Evolutionary conservation across 2,888 invertebrate species (phyloP), one percentile per base, ranked within the genome.

Genomic region (Antheraea assamensis): DNA sequence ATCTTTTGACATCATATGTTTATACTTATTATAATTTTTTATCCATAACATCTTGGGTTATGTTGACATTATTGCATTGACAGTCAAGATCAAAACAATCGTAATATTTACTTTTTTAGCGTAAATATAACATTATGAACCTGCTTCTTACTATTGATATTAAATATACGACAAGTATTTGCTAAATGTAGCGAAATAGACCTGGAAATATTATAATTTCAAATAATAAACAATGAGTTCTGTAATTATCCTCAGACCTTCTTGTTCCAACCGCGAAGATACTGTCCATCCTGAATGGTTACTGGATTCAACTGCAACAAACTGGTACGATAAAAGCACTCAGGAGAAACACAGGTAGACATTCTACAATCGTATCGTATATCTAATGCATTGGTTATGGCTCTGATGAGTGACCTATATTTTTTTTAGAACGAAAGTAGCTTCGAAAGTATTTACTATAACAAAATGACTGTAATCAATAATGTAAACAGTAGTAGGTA

Each of bases 261-360:
- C 95, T 71, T 92, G 95, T 78, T 94, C 95, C 4, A 95, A 95
- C 80, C 95, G 95, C 74, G 96, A 96, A 81, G 96, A 96, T 79
- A 96, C 96, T 2, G 95, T 96, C 21, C 96, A 96, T 79, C 95
- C 96, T 2, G 95, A 96, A 77, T 96, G 96, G 96, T 89, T 96
- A 27, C 87, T 96, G 64, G 96, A 96, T 82, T 95, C 96, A 55
- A 92, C 95, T n/a, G 91, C 95, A 88, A 87, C 95, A 87, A 95
- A 95, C 82, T 96, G 96, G 96, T 96, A 96, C 83, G 95, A 95
- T 84, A 93, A 87, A 81, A 87, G 90, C 80, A 84, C 80, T 79
- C 88, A 83, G 83, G 83, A 81, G 79, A 85, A 73, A 74, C 85
- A 84, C 80, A 89, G 90, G 92, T 91, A 82, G 85, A 84, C 72